phyloP scores from a whole-genome alignment of 2,113 vertebrate species.

The Pachycephala philippinensis region DNA sequence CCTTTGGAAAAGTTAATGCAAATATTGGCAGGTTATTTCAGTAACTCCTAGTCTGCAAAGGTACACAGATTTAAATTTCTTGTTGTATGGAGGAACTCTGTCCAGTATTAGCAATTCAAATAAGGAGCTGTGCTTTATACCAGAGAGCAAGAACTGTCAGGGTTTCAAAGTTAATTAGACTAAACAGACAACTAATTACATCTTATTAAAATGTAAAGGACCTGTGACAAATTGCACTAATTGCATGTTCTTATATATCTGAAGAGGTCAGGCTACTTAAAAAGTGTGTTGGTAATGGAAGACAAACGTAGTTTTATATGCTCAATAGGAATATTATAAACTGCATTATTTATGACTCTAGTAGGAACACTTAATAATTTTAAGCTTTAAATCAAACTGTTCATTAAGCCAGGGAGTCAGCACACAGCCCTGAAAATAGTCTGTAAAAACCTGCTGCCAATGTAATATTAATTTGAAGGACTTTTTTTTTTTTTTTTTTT shows the following conservation, averaged over 20 bases:
- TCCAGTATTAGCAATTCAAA: slow-evolving; percentile 75
- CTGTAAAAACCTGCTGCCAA: slow-evolving; percentile 53
- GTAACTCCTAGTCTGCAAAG: background rate
- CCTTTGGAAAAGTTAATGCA: background rate
- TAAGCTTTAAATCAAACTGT: slow-evolving; percentile 73
- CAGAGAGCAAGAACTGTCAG: slow-evolving; percentile 67
- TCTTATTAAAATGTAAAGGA: slow-evolving; percentile 77
- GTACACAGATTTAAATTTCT: slow-evolving; percentile 8
- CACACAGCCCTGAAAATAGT: slow-evolving; percentile 55
- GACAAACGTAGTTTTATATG: slow-evolving; percentile 74
- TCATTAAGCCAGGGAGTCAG: slow-evolving; percentile 65
- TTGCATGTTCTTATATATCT: slow-evolving; percentile 71
- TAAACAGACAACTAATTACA: slow-evolving; percentile 79
- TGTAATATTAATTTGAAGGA: slow-evolving; percentile 64
- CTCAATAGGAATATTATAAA: slow-evolving; percentile 75
- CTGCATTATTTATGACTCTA: slow-evolving; percentile 76
- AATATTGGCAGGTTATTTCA: background rate
- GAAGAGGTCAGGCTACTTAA: slow-evolving; percentile 75
- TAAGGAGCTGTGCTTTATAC: slow-evolving; percentile 50
- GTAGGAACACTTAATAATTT: slow-evolving; percentile 72
- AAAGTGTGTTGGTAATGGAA: slow-evolving; percentile 72
- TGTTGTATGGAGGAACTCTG: slow-evolving; percentile 12
- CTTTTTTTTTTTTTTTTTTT: background rate
- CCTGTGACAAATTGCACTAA: slow-evolving; percentile 79
- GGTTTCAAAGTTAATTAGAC: slow-evolving; percentile 78